Conservation (phyloP, 2,797 vertebrate genomes). For the Eulemur coronatus region DNA sequence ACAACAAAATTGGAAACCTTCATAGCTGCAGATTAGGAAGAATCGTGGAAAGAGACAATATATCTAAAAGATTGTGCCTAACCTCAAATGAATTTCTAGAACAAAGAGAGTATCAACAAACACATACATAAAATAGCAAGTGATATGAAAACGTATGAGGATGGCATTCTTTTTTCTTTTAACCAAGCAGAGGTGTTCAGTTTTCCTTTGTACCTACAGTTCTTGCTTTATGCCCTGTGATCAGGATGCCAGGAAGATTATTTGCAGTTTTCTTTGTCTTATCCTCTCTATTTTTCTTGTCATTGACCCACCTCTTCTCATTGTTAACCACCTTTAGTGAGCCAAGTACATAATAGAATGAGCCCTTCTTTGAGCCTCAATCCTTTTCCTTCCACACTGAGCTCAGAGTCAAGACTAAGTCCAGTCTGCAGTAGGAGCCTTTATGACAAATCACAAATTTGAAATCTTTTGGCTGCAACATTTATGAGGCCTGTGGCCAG, state of each 20-base stretch:
- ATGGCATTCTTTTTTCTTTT: background rate
- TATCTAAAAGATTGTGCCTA: background rate
- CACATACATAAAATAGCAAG: background rate
- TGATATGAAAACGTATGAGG: background rate
- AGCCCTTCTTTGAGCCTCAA: background rate
- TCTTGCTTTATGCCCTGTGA: background rate
- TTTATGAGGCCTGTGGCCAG: background rate
- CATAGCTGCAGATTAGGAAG: background rate
- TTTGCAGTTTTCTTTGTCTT: background rate
- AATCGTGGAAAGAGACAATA: rapidly evolving
- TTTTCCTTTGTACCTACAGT: background rate
- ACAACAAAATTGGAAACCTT: background rate
- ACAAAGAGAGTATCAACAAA: background rate
- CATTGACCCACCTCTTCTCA: background rate
- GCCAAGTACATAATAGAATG: background rate
- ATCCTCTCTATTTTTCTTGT: background rate
- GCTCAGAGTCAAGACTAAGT: background rate
- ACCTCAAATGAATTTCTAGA: background rate
- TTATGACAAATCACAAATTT: background rate
- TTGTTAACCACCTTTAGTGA: background rate
- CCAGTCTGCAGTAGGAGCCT: background rate
- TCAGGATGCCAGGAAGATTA: background rate
- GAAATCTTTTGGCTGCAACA: background rate
- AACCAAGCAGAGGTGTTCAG: background rate
- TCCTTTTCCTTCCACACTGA: background rate